Base-by-base conservation (phyloP, 2,113 vertebrate species). In the Eulemur rufifrons region DNA sequence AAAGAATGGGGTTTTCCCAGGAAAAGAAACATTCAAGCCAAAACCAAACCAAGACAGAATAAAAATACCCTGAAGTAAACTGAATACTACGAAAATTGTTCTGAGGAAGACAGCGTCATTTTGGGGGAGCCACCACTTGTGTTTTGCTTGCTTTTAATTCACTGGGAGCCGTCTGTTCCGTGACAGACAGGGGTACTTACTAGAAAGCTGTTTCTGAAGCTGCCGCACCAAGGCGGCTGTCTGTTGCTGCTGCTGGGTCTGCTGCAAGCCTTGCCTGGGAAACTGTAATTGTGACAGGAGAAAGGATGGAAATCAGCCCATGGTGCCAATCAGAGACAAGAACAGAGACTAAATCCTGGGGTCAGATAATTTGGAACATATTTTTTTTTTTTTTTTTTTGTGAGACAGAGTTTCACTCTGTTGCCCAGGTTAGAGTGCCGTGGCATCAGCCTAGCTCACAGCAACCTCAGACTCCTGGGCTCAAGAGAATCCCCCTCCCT, bases 211-310 rank as follows among this genome's bases (percentile, higher is more conserved):
- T 92, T 99, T 98, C 95, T 99, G 99, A 77, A 99, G 98, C 97
- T 99, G 99, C 93, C 99, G 95, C 94, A 98, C 98, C 93, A 99
- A 97, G 17, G 98, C 98, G 0, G 98, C 98, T 0, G 98, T 99
- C 98, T 99, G 99, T 20, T 99, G 99, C 25, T 99, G 99, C 96
- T 99, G 98, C 97, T 98, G 98, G 0, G 98, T 98, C 98, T 99
- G 99, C 68, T 99, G 98, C 82, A 98, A 81, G 93, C 98, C 99
- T 93, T 98, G 98, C 91, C 98, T 96, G 8, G 98, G 97, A 6
- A 99, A 98, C 99, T 99, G 98, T n/a, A 96, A 95, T 25, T 1
- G 87, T 0, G 56, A 81, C 14, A 85, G 94, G 32, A 80, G 77
- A 88, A 39, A 95, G 89, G 23, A 34, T 32, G 50, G 76, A 47